Base-by-base conservation (phyloP, 2,113 vertebrate species). In the Bucco capensis region DNA sequence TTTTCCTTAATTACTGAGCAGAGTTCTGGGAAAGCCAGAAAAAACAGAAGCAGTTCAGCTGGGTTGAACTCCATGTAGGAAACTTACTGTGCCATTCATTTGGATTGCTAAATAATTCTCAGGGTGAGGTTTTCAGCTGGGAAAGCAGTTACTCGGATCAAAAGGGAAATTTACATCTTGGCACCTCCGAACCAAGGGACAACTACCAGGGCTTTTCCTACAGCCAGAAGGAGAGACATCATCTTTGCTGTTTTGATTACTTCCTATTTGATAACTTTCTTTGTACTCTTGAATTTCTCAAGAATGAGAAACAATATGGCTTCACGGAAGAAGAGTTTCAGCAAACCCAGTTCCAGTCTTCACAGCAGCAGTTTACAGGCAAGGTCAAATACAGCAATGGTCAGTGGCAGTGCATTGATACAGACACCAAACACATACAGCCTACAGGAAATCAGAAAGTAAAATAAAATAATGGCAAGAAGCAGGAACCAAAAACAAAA, bases 221-320 rank as follows among this genome's bases (percentile, higher is more conserved):
- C 57, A 92, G n/a, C 53, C 22, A 81, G 61, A 10, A 72, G 30
- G 25, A 66, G 3, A 88, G 47, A 64, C 64, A 61, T 9, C 33
- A 69, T 46, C n/a, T 62, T 58, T 0, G 0, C 35, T 18, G 17
- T 15, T 74, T 53, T 24, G 22, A 53, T 42, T 54, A 31, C 14
- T 79, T 92, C 58, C 28, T 66, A 28, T 27, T 3, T 27, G 37
- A 6, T 40, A 83, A 83, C 79, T 80, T 90, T 83, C 90, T 89
- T 9, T 16, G 33, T 69, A 66, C 89, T 79, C 84, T 89, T 83
- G 75, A 83, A 91, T 70, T 92, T 80, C 84, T 89, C 67, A 47
- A 46, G 75, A 85, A 62, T 5, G 11, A 89, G 38, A 69, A 79
- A 76, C 46, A 66, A 80, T 84, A 76, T 5, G 58, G 74, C 67